Percentiles rank a stretch among this genome's conserved stretches.
phyloP scores from a whole-genome alignment of 2,888 invertebrate species.

The Conus canariensis region DNA sequence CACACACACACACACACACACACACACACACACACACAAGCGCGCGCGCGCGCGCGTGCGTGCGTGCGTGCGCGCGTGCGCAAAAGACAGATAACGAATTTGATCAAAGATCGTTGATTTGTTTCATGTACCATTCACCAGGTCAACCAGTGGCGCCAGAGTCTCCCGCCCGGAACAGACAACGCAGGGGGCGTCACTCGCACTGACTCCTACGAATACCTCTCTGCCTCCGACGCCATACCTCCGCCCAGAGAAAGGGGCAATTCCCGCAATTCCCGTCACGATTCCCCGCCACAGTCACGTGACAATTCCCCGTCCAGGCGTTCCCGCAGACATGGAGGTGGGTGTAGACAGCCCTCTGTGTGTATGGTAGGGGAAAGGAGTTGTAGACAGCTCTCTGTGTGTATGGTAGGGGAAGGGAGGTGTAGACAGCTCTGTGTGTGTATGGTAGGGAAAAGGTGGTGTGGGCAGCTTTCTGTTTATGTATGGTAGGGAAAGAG shows the following conservation, averaged over 20 bases:
- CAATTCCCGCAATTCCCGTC: conserved; percentile 40
- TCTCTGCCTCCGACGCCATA: conserved; percentile 24
- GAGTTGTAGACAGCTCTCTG: too few relatives aligned
- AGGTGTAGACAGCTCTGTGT: too few relatives aligned
- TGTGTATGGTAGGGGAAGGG: too few relatives aligned
- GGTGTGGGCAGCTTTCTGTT: too few relatives aligned
- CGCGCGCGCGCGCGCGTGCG: neutral
- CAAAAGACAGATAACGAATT: neutral
- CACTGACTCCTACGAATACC: conserved; percentile 50
- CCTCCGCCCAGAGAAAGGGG: conserved; percentile 46
- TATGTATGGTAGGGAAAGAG: too few relatives aligned
- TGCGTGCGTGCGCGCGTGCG: neutral
- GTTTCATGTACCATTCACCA: conserved; percentile 36
- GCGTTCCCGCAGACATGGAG: conserved; percentile 45
- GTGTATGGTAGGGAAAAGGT: too few relatives aligned
- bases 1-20: too few relatives aligned
- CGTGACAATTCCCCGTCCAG: conserved; percentile 49
- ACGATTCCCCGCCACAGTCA: conserved; percentile 47
- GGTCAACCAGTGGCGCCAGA: conserved; percentile 76
- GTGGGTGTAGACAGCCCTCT: conserved; percentile 1
- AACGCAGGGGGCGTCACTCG: conserved; percentile 39
- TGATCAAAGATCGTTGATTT: neutral
- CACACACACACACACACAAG: too few relatives aligned
- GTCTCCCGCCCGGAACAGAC: conserved; percentile 59
- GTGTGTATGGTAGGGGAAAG: too few relatives aligned